Conservation (phyloP, 53 echinoderm and acorn worm species). For the Arbacia lixula region DNA sequence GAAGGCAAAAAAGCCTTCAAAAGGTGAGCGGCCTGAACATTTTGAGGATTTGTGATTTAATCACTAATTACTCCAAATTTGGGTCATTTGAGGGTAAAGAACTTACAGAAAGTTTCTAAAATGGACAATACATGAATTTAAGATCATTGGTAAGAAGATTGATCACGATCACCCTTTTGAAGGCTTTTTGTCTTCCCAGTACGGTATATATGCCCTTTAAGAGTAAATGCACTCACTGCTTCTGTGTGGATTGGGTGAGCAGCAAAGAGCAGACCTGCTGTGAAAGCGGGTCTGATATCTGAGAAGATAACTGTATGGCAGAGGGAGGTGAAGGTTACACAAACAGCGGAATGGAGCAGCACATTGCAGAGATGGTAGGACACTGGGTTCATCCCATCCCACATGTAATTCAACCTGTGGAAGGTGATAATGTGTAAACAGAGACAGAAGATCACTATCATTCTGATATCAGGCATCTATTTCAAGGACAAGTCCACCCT, state of each 20-base stretch:
- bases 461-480: too few relatives aligned
- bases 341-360: slow-evolving; percentile 74
- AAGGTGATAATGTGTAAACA: too few relatives aligned
- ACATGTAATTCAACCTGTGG: slow-evolving; percentile 76
- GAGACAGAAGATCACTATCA: not conserved
- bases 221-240: slow-evolving; percentile 74
- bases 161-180: not conserved
- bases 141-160: not conserved
- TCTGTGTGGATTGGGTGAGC: slow-evolving; percentile 92
- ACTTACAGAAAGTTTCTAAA: too few relatives aligned
- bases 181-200: too few relatives aligned
- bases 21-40: too few relatives aligned
- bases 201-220: too few relatives aligned
- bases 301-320: slow-evolving; percentile 64
- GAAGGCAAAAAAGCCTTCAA: too few relatives aligned
- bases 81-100: too few relatives aligned
- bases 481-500: too few relatives aligned
- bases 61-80: too few relatives aligned
- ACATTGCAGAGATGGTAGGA: slow-evolving; percentile 86
- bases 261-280: slow-evolving; percentile 82
- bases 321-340: slow-evolving; percentile 64
- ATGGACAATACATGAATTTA: not conserved
- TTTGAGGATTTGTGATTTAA: too few relatives aligned
- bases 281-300: slow-evolving; percentile 49
- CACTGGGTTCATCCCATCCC: slow-evolving; percentile 67